Base-by-base conservation (phyloP, 2,113 vertebrate species). In the Austrofundulus limnaeus region DNA sequence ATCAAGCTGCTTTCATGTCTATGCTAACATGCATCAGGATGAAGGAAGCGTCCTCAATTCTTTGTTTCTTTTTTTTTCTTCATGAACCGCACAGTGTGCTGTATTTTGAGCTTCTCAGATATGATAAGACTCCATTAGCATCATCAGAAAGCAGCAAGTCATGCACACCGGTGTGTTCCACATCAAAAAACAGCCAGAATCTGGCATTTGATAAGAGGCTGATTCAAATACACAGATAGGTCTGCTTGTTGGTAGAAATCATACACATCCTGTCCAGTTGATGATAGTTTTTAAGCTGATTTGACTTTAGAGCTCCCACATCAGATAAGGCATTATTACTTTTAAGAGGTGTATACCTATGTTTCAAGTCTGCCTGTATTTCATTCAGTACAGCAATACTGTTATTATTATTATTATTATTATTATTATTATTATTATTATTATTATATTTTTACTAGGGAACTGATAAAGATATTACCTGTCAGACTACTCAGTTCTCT, bases 1-100 rank as follows among this genome's bases (percentile, higher is more conserved):
- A 73, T 77, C 55, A 70, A 62, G 34, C 19, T 13, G 3, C 75
- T 85, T 82, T 77, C 62, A 76, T 79, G 73, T 76, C 72, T 77
- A 31, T 46, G 25, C 70, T 49, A 53, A 70, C 70, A 66, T 67
- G 67, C 54, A 51, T 70, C 64, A 60, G 20, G 49, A 48, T 28
- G 28, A 75, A 78, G 54, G 61, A 73, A 75, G 51, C 45, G 64
- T 57, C 45, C 25, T 70, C 61, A 13, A 25, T 71, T 49, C 54
- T 81, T 66, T 69, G 46, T 62, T 74, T 41, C 9, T 1, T 19
- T 62, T 25, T 17, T 65, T 23, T 47, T 68, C 54, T 77, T 41
- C 23, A 34, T 13, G 4, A 41, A 21, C 11, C 47, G 17, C 58
- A 56, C 53, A 78, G 8, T 39, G 50, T 39, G 48, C 45, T 37